Conservation (phyloP, 2,113 vertebrate genomes). For the Rhagologus leucostigma region DNA sequence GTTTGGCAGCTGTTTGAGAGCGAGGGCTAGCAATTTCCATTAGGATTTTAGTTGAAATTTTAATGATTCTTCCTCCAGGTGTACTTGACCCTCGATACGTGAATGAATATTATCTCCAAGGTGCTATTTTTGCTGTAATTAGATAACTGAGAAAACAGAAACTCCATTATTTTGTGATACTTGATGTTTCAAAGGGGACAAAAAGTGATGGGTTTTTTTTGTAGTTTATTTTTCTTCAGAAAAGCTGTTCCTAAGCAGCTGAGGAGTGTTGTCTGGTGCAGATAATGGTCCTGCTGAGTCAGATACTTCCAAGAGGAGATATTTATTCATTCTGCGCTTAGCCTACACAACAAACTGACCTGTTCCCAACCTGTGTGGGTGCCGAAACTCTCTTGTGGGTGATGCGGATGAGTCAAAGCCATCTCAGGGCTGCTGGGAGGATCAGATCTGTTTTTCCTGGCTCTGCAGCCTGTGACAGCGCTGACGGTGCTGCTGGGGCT, state of each 20-base stretch:
- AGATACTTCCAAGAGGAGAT: background rate
- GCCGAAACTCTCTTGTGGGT: background rate
- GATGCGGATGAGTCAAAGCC: constrained; percentile 12
- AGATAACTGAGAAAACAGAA: background rate
- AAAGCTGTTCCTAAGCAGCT: background rate
- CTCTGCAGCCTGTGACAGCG: background rate
- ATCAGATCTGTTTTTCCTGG: background rate
- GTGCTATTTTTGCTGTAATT: background rate
- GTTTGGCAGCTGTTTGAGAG: background rate
- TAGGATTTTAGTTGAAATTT: background rate
- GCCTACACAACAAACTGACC: background rate
- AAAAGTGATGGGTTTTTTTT: background rate
- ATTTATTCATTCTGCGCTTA: constrained; percentile 6
- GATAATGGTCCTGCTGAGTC: constrained; percentile 31
- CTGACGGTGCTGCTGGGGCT: background rate
- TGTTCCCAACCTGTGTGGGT: background rate
- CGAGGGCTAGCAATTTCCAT: background rate
- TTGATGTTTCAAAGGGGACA: background rate
- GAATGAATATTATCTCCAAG: background rate
- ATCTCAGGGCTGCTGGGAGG: background rate
- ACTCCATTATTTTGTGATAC: background rate
- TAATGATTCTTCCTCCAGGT: background rate
- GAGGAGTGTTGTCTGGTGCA: background rate
- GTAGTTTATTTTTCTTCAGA: background rate
- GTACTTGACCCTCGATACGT: background rate